phyloP scores from a whole-genome alignment of 1,140 invertebrate genomes.

The Drosophila bipectinata region DNA sequence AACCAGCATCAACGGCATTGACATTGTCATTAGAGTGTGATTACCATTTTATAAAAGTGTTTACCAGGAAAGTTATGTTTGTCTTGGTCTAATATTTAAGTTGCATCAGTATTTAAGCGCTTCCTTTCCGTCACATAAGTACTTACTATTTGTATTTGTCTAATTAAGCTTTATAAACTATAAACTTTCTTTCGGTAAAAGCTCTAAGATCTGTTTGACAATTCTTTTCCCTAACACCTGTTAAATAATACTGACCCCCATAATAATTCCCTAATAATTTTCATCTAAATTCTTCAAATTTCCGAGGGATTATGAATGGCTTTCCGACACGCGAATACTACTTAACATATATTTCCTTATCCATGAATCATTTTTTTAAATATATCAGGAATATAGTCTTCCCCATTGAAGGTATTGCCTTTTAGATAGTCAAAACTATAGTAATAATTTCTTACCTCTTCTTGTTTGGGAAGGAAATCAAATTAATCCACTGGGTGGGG shows the following conservation, averaged over 20 bases:
- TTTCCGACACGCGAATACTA: neutral
- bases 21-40: slow-evolving; percentile 9
- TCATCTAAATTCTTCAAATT: neutral
- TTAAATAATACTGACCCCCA: neutral
- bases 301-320: neutral
- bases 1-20: slow-evolving; percentile 19
- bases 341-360: too few relatives aligned
- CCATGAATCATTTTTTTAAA: neutral
- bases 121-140: neutral
- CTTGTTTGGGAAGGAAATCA: slow-evolving; percentile 58
- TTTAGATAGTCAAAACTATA: neutral
- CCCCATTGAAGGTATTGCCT: too few relatives aligned
- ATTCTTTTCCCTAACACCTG: neutral
- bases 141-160: neutral
- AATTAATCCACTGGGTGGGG: slow-evolving; percentile 70
- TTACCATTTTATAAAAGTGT: slow-evolving; percentile 25
- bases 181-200: neutral
- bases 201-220: neutral
- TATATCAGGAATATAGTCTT: neutral
- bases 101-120: neutral
- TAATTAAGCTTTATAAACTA: neutral
- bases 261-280: neutral
- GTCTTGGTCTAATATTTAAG: slow-evolving; percentile 16
- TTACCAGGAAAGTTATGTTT: slow-evolving; percentile 28
- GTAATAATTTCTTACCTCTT: slow-evolving; percentile 52